Evolutionary conservation across 2,797 vertebrate genomes (phyloP), one percentile per base, ranked within the genome.

Genomic region (Arrhamphus sclerolepis): DNA sequence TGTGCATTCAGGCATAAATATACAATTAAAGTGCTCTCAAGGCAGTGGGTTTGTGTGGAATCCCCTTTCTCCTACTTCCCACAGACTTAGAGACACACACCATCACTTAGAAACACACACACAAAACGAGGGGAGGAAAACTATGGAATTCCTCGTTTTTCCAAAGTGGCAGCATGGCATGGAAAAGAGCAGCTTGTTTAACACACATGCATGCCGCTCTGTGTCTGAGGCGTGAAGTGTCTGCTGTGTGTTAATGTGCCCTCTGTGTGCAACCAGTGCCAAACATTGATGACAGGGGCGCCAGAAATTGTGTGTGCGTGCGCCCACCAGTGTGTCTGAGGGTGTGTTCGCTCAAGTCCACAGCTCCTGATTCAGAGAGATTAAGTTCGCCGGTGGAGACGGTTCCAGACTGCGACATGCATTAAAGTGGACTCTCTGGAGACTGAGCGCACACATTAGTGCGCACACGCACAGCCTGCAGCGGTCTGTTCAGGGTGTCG

Each of bases 21-120:
- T 64, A 68, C 67, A 83, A 86, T 82, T 84, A 85, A 87, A 84
- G 83, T 77, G 78, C 81, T 76, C 77, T 85, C 84, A 83, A 80
- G 69, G 80, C 75, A 61, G 47, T 21, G 43, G 50, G 11, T 53
- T 64, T 43, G 70, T 78, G 82, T 70, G 78, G 83, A 83, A 84
- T 86, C 72, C 78, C 87, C 86, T 86, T 85, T 84, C 81, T 84
- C 81, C 78, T 58, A 74, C 67, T 86, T 87, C 79, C 72, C 83
- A 84, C 74, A 76, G 51, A 77, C 58, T 52, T 26, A 49, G 19
- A 65, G 31, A 66, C 41, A 70, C 48, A 62, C 28, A 68, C 55
- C 62, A 38, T 58, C 20, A 65, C 52, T 55, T 14, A 24, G 6
- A 29, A 46, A 39, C 39, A 44, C 43, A 50, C 34, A 38, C 34